Evolutionary conservation across 2,797 vertebrate genomes (phyloP).

Genomic region (Morelia viridis): DNA sequence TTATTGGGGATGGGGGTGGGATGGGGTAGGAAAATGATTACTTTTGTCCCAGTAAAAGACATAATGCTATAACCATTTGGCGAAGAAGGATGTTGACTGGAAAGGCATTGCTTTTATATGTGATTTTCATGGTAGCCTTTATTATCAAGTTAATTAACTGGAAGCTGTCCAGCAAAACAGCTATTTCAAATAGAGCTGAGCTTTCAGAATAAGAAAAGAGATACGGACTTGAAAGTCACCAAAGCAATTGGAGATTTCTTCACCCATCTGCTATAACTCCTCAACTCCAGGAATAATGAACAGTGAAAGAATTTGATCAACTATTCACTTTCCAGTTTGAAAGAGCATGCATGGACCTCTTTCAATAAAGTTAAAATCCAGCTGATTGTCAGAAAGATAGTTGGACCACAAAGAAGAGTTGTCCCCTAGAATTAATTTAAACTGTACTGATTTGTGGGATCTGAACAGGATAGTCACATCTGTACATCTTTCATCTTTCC

Average conservation of each 20-base stretch:
- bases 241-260: conserved; percentile 44
- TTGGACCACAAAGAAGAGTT: background rate
- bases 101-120: conserved; percentile 63
- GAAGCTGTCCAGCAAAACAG: conserved; percentile 57
- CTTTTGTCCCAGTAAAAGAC: conserved; percentile 43
- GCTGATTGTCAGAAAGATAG: background rate
- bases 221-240: conserved; percentile 40
- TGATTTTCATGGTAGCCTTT: conserved; percentile 57
- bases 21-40: conserved; percentile 34
- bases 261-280: background rate
- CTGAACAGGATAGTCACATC: background rate
- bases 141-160: conserved; percentile 67
- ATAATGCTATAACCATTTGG: conserved; percentile 38
- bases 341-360: background rate
- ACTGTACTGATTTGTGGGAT: background rate
- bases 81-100: conserved; percentile 36
- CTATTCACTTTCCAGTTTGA: background rate
- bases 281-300: background rate
- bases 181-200: conserved; percentile 8
- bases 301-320: background rate
- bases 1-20: background rate
- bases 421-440: background rate
- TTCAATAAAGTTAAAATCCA: background rate
- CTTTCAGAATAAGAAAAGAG: conserved; percentile 40
- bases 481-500: background rate